Base-by-base conservation (phyloP, 2,797 vertebrate species). In the Cyprinella venusta region DNA sequence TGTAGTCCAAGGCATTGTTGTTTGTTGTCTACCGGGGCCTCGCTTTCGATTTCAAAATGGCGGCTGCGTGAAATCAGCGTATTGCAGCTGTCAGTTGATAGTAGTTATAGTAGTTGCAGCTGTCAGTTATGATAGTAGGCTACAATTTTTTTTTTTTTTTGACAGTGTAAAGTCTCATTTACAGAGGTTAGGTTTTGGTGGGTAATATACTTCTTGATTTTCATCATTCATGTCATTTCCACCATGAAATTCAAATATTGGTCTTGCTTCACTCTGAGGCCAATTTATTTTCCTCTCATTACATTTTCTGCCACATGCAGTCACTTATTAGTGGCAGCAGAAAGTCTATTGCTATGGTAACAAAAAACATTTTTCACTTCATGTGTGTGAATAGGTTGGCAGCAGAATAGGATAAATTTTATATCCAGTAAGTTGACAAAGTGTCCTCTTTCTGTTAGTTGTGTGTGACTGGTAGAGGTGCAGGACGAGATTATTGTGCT, bases 291-390 rank as follows among this genome's bases (percentile, higher is more conserved):
- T 56, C 15, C 24, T 72, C 69, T 72, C 56, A 36, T 61, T 72
- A 48, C 6, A 3, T 33, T 81, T 63, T 48, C 68, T 63, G 26
- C 26, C 68, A 68, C 45, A 61, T 45, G n/a, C 68, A 36, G 79
- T 63, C 69, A 81, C 79, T 74, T 52, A 64, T 81, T 64, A 81
- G 79, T 24, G 2, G 42, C 42, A 59, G 69, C 24, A 40, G 52
- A 50, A 63, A 72, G 79, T 45, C 40, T 74, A 81, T 81, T 61
- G 56, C 69, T 64, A 81, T 81, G 79, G 79, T 64, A 72, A 81
- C 79, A 10, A 30, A 33, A 65, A 65, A 24, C 30, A n/a, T 24
- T 54, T 61, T 19, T 48, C 75, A 64, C 63, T 54, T 68, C 48
- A 24, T 59, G 4, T 80, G 24, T 30, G 24, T 72, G 38, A 72